Evolutionary conservation across 2,797 vertebrate species (phyloP), one percentile per base, ranked within the genome.

Genomic region (Lycodopsis pacificus): DNA sequence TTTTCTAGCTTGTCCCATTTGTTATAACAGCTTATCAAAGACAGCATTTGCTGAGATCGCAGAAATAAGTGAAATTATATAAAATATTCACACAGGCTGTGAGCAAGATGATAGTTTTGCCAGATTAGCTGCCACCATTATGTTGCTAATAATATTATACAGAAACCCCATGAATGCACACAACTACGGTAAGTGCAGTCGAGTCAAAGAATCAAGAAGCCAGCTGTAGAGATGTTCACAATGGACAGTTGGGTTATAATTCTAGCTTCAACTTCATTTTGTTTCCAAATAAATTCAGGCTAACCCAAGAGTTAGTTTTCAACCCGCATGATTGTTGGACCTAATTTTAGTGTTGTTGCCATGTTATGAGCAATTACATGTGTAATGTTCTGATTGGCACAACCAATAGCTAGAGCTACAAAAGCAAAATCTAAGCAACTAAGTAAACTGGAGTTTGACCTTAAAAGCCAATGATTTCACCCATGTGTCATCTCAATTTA

Each of bases 401-500:
- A 46, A 32, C 1, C 1, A 44, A 59, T 7, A 15, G 20, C 20
- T 9, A 8, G 1, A 64, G 27, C n/a, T 44, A 19, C 34, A 76
- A 4, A 74, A 44, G 19, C 46, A 20, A 57, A 49, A 48, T 34
- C 46, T 4, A n/a, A 34, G 25, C 46, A 3, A 27, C 38, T 32
- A 17, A n/a, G 19, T 25, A 13, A 40, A n/a, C 7, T 25, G 20
- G 25, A 48, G 15, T 51, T 83, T 82, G 56, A 59, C 68, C 76
- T 73, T 87, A 71, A 62, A 87, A 81, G 75, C 72, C 27, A 53
- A 2, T 53, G 17, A 10, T 65, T 69, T 70, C 5, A 27, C 19
- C 32, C 22, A 44, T 44, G 19, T 48, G 4, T 25, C 22, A 74
- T 63, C 20, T 79, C 38, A 61, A 71, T 0, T 46, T n/a, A n/a